Conservation (phyloP, 2,113 vertebrate genomes). For the Eclectus roratus region DNA sequence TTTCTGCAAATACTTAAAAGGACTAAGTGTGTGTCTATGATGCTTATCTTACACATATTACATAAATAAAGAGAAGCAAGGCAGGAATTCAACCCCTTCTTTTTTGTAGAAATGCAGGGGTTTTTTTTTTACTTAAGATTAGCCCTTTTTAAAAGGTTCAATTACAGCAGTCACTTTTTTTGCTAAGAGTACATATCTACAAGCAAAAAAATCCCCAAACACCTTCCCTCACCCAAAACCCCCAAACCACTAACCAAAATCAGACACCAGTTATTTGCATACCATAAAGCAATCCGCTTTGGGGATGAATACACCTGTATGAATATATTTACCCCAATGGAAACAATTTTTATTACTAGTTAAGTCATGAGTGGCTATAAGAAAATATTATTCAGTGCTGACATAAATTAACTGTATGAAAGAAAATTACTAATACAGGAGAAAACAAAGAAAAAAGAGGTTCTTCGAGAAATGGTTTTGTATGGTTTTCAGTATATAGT, state of each 20-base stretch:
- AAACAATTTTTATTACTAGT: neutral
- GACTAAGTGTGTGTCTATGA: neutral
- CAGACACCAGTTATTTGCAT: neutral
- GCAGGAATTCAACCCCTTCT: neutral
- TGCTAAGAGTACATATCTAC: neutral
- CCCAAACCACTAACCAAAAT: neutral
- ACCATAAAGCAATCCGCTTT: neutral
- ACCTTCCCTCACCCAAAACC: accelerated
- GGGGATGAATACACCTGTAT: neutral
- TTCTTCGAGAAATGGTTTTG: neutral
- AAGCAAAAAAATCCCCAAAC: neutral
- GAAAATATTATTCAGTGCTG: neutral
- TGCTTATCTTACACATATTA: neutral
- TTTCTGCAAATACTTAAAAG: neutral
- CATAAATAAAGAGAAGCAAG: neutral
- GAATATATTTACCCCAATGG: neutral
- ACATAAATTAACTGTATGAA: neutral
- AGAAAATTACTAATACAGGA: neutral
- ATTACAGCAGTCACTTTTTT: neutral
- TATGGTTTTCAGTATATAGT: neutral
- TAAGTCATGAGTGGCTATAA: neutral
- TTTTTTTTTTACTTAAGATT: neutral
- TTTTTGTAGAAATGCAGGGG: neutral
- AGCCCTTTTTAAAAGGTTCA: neutral
- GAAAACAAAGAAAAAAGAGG: neutral